A percentile compares a stretch with the other conserved stretches of the same genome.
phyloP scores from a whole-genome alignment of 1,140 invertebrate species.

The Drosophila albomicans region DNA sequence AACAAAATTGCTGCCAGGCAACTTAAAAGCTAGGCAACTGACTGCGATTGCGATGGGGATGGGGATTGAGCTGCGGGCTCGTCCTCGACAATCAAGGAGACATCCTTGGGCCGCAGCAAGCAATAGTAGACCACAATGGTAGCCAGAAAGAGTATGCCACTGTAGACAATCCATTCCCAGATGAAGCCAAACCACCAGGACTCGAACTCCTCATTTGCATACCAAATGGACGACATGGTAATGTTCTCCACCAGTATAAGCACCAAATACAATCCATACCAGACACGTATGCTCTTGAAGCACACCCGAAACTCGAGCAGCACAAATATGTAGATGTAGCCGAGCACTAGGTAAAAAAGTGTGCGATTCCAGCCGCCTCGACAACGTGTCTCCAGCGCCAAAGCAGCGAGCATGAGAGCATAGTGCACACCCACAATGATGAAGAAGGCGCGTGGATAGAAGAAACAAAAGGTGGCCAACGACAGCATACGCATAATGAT shows the following conservation, averaged over 20 bases:
- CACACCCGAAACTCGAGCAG: conserved; percentile 91
- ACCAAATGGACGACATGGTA: conserved; percentile 88
- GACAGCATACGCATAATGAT: conserved; percentile 88
- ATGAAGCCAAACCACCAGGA: conserved; percentile 87
- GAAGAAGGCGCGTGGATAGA: conserved; percentile 87
- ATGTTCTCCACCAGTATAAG: conserved; percentile 89
- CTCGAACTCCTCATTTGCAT: conserved; percentile 86
- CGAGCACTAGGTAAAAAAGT: conserved; percentile 88
- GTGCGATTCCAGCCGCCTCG: conserved; percentile 85
- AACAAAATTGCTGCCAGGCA: conserved; percentile 30
- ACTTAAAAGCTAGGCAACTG: conserved; percentile 52
- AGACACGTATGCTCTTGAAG: conserved; percentile 89
- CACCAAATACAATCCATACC: conserved; percentile 88
- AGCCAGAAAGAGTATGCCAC: conserved; percentile 85
- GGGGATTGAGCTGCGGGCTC: conserved; percentile 16
- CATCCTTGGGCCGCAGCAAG: conserved; percentile 86
- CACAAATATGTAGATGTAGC: conserved; percentile 90
- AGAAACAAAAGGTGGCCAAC: conserved; percentile 89
- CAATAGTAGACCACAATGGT: conserved; percentile 86
- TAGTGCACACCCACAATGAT: conserved; percentile 87
- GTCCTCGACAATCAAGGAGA: conserved; percentile 83
- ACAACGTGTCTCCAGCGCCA: conserved; percentile 87
- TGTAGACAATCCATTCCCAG: conserved; percentile 86
- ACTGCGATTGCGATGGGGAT: conserved; percentile 6
- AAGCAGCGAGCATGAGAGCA: conserved; percentile 86